A percentile compares a stretch with the other conserved stretches of the same genome.
Evolutionary conservation across 2,113 vertebrate genomes (phyloP).

Genomic region (Callithrix jacchus): DNA sequence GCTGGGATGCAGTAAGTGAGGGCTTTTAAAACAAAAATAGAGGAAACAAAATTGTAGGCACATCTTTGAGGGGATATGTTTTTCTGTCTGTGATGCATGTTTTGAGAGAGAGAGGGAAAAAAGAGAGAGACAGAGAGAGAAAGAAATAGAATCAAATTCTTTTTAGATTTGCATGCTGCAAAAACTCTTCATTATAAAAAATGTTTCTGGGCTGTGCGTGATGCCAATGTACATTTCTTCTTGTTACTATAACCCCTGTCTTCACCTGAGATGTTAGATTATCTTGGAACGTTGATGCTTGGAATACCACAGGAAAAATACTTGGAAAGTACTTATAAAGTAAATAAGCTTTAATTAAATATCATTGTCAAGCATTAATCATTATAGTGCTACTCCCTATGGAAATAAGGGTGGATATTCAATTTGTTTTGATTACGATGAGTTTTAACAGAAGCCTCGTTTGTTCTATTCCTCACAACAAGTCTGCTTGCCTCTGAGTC

Average conservation of each 20-base stretch:
- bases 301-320: constrained; percentile 69
- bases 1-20: not conserved
- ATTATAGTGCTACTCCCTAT: constrained; percentile 81
- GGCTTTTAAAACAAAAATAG: not conserved
- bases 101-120: not conserved
- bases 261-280: constrained; percentile 67
- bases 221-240: not conserved
- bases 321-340: constrained; percentile 82
- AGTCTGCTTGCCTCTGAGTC: constrained; percentile 24
- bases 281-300: constrained; percentile 73
- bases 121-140: not conserved
- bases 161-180: constrained; percentile 75
- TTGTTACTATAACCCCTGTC: constrained; percentile 75
- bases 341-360: constrained; percentile 89
- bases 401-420: constrained; percentile 86
- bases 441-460: constrained; percentile 75
- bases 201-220: constrained; percentile 71
- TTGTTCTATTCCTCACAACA: constrained; percentile 58
- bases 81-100: not conserved
- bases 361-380: constrained; percentile 87
- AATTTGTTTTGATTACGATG: constrained; percentile 86
- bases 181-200: constrained; percentile 77
- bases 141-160: constrained; percentile 74
- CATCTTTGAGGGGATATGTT: not conserved
- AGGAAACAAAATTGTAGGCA: not conserved